A percentile compares a stretch with the other conserved stretches of the same genome.
Conservation (phyloP, 2,113 vertebrate genomes). For the Verasper variegatus region DNA sequence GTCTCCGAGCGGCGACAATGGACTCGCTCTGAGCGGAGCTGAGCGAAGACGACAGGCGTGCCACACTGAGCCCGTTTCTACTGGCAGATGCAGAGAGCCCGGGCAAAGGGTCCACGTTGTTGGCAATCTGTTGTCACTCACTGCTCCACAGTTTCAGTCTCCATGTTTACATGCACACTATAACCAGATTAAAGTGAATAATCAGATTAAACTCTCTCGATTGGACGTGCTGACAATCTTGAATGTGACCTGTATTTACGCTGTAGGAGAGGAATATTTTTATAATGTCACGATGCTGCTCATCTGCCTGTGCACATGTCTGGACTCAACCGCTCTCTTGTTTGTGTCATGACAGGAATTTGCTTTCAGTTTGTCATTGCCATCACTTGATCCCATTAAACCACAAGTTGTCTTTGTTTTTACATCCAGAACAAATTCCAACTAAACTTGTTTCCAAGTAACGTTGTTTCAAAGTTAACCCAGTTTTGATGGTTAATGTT, state of each 20-base stretch:
- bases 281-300: neutral
- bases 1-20: neutral
- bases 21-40: no score
- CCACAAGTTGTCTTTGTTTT: conserved; percentile 25
- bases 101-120: no score
- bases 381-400: neutral
- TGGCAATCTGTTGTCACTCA: neutral
- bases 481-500: conserved; percentile 10
- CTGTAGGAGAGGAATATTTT: neutral
- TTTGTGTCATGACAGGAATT: conserved; percentile 4
- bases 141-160: conserved; percentile 1
- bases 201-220: neutral
- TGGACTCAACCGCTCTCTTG: neutral
- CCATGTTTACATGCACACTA: neutral
- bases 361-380: conserved; percentile 18
- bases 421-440: conserved; percentile 27
- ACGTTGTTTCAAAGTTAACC: neutral
- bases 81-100: no score
- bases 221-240: neutral
- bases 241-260: conserved; percentile 1
- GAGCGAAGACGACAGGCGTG: no score
- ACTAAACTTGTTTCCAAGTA: conserved; percentile 11
- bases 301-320: no score
- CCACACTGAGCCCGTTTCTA: no score
- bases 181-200: neutral